These are phyloP conservation scores for Apeira syringaria DNA, from an alignment of 2,888 invertebrate genomes.

Conservation along the genomic window DNA sequence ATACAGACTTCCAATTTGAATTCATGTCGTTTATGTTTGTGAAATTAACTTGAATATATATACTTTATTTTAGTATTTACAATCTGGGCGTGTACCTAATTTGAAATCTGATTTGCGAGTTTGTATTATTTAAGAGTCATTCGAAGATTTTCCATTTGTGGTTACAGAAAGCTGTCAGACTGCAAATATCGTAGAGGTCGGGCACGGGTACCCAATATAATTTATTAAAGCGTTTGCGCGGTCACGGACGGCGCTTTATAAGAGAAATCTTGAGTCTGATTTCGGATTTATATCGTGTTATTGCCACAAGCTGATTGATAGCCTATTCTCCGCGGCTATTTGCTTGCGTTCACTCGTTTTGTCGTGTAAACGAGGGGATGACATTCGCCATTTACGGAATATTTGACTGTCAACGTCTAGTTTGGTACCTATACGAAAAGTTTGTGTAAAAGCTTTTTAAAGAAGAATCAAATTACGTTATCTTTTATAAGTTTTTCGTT, in stretches of 20 bases:
- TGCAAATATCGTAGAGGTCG: slow-evolving; percentile 27
- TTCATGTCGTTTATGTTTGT: slow-evolving; percentile 7
- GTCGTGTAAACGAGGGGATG: slow-evolving; percentile 27
- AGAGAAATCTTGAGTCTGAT: slow-evolving; percentile 37
- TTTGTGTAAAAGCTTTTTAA: background rate
- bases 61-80: slow-evolving; percentile 12
- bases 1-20: background rate
- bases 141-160: slow-evolving; percentile 34
- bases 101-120: slow-evolving; percentile 26
- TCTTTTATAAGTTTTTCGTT: too few species aligned
- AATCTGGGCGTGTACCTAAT: slow-evolving; percentile 6
- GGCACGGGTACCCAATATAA: slow-evolving; percentile 39
- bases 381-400: slow-evolving; percentile 26
- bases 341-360: slow-evolving; percentile 36
- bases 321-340: slow-evolving; percentile 36
- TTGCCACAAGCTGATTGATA: slow-evolving; percentile 48
- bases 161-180: slow-evolving; percentile 30
- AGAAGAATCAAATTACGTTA: background rate
- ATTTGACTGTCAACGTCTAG: slow-evolving; percentile 5
- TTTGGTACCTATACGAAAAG: slow-evolving; percentile 3
- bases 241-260: slow-evolving; percentile 36
- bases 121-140: slow-evolving; percentile 32
- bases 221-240: slow-evolving; percentile 47
- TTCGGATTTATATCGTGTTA: slow-evolving; percentile 40
- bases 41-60: slow-evolving; percentile 13